phyloP scores from a whole-genome alignment of 2,113 vertebrate species.

The Rhabdornis inornatus region DNA sequence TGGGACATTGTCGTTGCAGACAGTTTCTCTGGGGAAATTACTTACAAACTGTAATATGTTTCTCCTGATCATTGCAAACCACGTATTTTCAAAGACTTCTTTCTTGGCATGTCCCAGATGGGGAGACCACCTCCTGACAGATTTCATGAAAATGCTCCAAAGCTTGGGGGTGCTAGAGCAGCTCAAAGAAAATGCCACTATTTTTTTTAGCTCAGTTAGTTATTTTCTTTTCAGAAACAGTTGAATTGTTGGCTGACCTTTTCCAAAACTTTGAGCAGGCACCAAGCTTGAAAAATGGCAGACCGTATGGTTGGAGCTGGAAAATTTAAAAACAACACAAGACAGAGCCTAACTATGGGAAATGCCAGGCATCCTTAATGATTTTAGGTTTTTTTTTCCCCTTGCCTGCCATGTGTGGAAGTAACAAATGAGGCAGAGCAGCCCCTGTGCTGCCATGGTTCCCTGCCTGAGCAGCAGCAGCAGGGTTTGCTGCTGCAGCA shows the following conservation, averaged over 20 bases:
- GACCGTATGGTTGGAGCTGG: neutral
- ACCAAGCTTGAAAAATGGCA: neutral
- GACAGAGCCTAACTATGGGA: neutral
- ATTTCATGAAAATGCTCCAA: neutral
- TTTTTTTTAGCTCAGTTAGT: neutral
- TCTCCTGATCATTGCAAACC: neutral
- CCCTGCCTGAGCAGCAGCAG: neutral
- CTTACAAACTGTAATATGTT: neutral
- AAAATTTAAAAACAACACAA: neutral
- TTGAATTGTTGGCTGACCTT: conserved; percentile 38
- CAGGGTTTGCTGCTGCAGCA: neutral
- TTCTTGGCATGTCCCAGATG: neutral
- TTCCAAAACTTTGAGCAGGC: neutral
- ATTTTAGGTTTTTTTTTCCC: neutral
- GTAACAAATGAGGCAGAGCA: neutral
- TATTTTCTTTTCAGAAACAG: conserved; percentile 2
- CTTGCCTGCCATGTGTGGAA: neutral
- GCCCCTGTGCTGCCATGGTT: fast-evolving
- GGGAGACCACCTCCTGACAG: neutral
- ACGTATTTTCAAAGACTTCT: neutral
- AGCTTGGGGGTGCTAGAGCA: conserved; percentile 6
- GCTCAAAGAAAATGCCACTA: neutral
- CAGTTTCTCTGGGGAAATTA: neutral
- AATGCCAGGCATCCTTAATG: neutral
- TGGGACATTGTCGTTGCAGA: neutral